Evolutionary conservation across 2,113 vertebrate species (phyloP), one percentile per base, ranked within the genome.

Genomic region (Gallinago jamesoni): DNA sequence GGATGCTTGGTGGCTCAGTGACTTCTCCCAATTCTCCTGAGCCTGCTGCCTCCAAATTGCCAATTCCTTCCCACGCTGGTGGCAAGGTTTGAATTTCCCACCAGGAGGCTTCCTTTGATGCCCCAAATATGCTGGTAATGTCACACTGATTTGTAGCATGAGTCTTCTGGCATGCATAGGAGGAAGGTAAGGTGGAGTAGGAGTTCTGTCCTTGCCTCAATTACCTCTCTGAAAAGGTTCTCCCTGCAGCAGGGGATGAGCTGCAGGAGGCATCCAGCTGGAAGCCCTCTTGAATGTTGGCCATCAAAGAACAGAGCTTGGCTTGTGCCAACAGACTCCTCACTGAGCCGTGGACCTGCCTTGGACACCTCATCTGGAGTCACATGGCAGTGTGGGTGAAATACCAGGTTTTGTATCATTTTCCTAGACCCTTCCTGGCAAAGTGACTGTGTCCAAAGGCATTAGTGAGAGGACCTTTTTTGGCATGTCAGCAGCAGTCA

Each of bases 381-480:
- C 5, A 10, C 1, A 2, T 1, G 2, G 63, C 25, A 55, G n/a
- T 0, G 1, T 0, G 4, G 18, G 23, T 23, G 28, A 87, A 89
- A 91, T 77, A 87, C 87, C 86, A 84, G 62, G 16, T 84, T 96
- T 91, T 94, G 66, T 93, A 87, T 70, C 8, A 0, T 80, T 93
- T 96, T 96, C 94, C 96, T 91, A 67, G 89, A 91, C 41, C 68
- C 55, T 96, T 87, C 59, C 92, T 95, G 96, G 92, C 96, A 45
- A 84, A 84, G 43, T 3, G 56, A 63, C 89, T 97, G 80, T 92
- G 87, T 75, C 81, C 73, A 57, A 77, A 87, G 64, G 52, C 43
- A 3, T 72, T 86, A 3, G 5, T 62, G 80, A 74, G 59, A 87
- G 68, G 87, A 95, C 89, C 86, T 81, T 95, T 94, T 84, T 77